Percentiles rank a stretch among this genome's conserved stretches.
Evolutionary conservation across 2,113 vertebrate species (phyloP).

Genomic region (Panurus biarmicus): DNA sequence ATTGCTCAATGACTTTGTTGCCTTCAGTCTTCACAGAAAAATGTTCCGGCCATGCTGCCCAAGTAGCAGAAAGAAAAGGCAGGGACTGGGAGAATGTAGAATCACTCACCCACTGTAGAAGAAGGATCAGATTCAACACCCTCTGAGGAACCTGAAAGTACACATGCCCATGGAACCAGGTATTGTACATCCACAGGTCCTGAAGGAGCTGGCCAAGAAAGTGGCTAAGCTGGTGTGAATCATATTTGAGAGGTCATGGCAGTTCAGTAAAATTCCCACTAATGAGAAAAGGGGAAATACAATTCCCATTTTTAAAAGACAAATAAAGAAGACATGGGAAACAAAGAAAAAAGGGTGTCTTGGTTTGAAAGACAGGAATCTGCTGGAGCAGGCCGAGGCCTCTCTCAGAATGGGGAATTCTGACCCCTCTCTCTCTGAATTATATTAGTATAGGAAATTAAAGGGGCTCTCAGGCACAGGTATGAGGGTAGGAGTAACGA

Average conservation of each 20-base stretch:
- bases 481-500: too few relatives aligned
- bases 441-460: too few relatives aligned
- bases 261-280: background rate
- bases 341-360: too few relatives aligned
- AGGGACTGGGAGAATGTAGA: background rate
- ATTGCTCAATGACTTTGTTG: background rate
- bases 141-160: background rate
- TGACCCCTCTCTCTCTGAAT: too few relatives aligned
- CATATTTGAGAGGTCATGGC: background rate
- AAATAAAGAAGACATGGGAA: background rate
- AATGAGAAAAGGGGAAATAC: background rate
- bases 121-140: background rate
- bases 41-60: background rate
- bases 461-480: too few relatives aligned
- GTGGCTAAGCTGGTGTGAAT: background rate
- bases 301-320: background rate
- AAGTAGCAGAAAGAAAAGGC: background rate
- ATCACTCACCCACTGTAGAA: background rate
- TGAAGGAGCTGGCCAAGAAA: background rate
- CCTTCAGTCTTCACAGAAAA: background rate
- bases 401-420: too few relatives aligned
- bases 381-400: too few relatives aligned
- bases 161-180: background rate
- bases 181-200: background rate
- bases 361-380: too few relatives aligned